These are phyloP conservation scores for Marisa cornuarietis DNA, from an alignment of 1,140 invertebrate species.

Conservation along the genomic window DNA sequence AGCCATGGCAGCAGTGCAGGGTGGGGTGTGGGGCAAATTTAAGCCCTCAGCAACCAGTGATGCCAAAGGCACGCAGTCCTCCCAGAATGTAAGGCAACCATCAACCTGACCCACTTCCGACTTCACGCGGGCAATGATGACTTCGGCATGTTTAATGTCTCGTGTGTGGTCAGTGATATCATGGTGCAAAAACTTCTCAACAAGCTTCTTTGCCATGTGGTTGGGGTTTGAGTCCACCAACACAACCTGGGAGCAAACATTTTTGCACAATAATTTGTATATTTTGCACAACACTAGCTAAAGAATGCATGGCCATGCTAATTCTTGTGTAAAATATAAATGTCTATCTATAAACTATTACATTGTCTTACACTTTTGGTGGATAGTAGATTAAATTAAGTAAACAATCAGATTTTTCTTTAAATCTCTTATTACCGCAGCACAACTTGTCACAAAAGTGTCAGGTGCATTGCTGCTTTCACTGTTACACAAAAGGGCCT, in stretches of 20 bases:
- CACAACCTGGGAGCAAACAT: background rate
- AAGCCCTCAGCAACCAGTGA: conserved; percentile 4
- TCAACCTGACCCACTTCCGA: conserved; percentile 6
- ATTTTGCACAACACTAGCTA: too few relatives aligned
- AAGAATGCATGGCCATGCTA: background rate
- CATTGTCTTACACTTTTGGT: background rate
- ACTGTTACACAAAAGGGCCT: too few relatives aligned
- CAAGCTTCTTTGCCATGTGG: conserved; percentile 6
- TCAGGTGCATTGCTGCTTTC: too few relatives aligned
- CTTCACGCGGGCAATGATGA: conserved; percentile 11
- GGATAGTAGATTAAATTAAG: background rate
- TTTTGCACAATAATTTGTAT: background rate
- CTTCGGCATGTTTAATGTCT: conserved; percentile 20
- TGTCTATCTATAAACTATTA: background rate
- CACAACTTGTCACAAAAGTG: too few relatives aligned
- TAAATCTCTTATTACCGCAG: too few relatives aligned
- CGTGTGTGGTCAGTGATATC: conserved; percentile 25
- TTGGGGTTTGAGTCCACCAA: conserved; percentile 4
- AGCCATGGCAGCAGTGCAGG: background rate
- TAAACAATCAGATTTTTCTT: too few relatives aligned
- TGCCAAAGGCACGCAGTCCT: conserved; percentile 23
- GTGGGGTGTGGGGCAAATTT: background rate
- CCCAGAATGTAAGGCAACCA: conserved; percentile 26
- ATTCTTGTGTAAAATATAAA: too few relatives aligned
- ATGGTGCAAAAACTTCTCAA: conserved; percentile 16